phyloP scores from a whole-genome alignment of 2,888 invertebrate genomes.

The Ditylenchus weischeri region DNA sequence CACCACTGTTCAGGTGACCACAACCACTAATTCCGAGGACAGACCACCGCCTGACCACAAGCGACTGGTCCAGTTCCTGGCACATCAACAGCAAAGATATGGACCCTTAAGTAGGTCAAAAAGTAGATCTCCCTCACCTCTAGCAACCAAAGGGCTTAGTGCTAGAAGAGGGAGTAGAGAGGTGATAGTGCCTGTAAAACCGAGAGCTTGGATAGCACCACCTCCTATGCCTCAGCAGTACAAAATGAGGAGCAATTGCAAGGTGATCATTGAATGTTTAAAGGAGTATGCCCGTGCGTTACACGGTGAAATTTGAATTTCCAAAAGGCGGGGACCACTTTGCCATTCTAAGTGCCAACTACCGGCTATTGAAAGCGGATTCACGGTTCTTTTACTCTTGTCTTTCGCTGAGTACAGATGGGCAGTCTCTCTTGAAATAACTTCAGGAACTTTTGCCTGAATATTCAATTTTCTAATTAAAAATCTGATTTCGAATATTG shows the following conservation, averaged over 20 bases:
- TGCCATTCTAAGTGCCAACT: too few relatives aligned
- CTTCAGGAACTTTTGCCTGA: too few relatives aligned
- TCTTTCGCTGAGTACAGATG: too few relatives aligned
- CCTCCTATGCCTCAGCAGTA: conserved; percentile 17
- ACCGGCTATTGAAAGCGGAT: too few relatives aligned
- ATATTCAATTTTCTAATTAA: too few relatives aligned
- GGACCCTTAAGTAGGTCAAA: neutral
- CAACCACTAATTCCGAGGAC: neutral
- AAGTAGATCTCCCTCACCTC: neutral
- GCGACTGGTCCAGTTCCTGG: neutral
- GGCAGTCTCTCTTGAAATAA: too few relatives aligned
- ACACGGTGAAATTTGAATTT: too few relatives aligned
- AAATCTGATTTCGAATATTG: too few relatives aligned
- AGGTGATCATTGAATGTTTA: too few relatives aligned
- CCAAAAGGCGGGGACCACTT: too few relatives aligned
- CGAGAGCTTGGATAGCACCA: neutral
- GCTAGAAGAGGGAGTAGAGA: conserved; percentile 2
- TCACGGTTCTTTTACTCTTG: too few relatives aligned
- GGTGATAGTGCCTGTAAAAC: neutral
- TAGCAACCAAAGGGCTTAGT: neutral
- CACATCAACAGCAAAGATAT: neutral
- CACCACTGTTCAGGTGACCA: neutral
- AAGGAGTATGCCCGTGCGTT: too few relatives aligned
- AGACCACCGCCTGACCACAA: neutral
- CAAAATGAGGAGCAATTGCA: neutral